Conservation (phyloP, 1,140 invertebrate species). For the Anoplolepis gracilipes region DNA sequence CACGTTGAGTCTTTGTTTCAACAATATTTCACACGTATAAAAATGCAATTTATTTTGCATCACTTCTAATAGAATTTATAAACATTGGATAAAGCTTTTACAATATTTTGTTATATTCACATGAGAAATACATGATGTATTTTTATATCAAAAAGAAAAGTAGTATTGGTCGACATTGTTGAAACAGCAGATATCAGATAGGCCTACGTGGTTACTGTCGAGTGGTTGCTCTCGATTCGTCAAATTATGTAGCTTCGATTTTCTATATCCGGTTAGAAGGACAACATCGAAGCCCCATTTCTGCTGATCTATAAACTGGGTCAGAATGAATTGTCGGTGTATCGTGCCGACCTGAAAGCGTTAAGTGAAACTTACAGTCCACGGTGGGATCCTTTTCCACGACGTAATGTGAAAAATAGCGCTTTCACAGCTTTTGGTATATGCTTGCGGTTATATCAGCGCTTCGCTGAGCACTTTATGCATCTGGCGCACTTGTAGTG, state of each 20-base stretch:
- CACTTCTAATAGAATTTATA: constrained; percentile 24
- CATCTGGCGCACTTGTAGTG: neutral
- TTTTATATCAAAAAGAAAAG: constrained; percentile 37
- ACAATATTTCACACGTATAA: neutral
- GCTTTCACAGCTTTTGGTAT: constrained; percentile 34
- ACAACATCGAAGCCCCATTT: constrained; percentile 38
- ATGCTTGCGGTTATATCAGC: constrained; percentile 3
- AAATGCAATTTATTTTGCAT: neutral
- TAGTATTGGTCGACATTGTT: constrained; percentile 6
- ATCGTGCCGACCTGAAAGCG: neutral
- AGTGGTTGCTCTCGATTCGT: constrained; percentile 55
- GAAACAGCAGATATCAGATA: constrained; percentile 56
- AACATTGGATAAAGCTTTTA: constrained; percentile 1
- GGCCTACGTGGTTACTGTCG: constrained; percentile 40
- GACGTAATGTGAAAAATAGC: constrained; percentile 53
- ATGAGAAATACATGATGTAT: constrained; percentile 15
- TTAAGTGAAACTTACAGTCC: constrained; percentile 41
- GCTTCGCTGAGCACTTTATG: constrained; percentile 8
- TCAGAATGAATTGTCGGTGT: constrained; percentile 55
- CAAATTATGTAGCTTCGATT: constrained; percentile 62
- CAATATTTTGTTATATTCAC: constrained; percentile 8
- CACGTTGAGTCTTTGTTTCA: neutral
- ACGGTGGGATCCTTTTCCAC: neutral
- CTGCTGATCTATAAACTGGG: constrained; percentile 53
- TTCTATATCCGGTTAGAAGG: constrained; percentile 55